Percentiles rank a stretch among this genome's conserved stretches.
phyloP scores from a whole-genome alignment of 2,888 invertebrate genomes.

The Nymphalis c-album region DNA sequence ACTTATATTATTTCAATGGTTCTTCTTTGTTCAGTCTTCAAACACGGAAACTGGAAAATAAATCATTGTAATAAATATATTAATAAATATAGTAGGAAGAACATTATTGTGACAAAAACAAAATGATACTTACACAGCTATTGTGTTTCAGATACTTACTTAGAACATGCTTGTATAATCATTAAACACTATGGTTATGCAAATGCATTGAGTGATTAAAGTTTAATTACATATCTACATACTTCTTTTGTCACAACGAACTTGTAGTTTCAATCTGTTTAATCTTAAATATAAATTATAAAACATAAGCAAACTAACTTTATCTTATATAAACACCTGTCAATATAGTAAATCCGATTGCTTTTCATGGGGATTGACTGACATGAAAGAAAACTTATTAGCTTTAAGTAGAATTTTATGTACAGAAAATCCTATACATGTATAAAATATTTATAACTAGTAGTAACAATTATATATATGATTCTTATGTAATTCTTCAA shows the following conservation, averaged over 20 bases:
- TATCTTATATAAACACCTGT: too few species aligned
- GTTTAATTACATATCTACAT: background rate
- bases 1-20: slow-evolving; percentile 34
- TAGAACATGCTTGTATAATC: slow-evolving; percentile 24
- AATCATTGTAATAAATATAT: slow-evolving; percentile 31
- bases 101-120: slow-evolving; percentile 44
- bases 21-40: slow-evolving; percentile 34
- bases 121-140: slow-evolving; percentile 63
- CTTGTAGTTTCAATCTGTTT: background rate
- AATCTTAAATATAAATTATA: background rate
- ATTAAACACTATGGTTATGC: slow-evolving; percentile 1
- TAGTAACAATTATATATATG: too few species aligned
- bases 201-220: slow-evolving; percentile 4
- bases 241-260: background rate
- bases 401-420: too few species aligned
- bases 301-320: background rate
- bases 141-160: slow-evolving; percentile 28
- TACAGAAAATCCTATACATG: too few species aligned
- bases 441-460: too few species aligned
- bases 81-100: background rate
- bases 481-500: too few species aligned
- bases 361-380: too few species aligned
- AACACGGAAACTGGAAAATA: slow-evolving; percentile 40
- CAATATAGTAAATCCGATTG: too few species aligned
- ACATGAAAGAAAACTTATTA: too few species aligned